phyloP scores from a whole-genome alignment of 2,797 vertebrate genomes.

The Galaxias olidus region DNA sequence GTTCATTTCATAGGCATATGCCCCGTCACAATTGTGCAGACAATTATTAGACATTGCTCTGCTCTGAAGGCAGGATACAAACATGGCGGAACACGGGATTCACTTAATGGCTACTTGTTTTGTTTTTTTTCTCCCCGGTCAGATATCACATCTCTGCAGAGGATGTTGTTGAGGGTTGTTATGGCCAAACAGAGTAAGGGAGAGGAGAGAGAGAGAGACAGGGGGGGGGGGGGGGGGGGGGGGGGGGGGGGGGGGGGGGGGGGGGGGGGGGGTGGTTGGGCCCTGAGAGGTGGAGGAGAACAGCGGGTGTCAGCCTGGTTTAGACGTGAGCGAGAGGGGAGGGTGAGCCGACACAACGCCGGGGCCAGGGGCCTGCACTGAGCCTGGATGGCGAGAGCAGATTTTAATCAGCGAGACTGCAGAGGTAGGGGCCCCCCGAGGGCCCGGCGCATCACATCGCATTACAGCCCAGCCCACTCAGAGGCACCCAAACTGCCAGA shows the following conservation, averaged over 20 bases:
- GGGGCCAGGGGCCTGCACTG: conserved; percentile 15
- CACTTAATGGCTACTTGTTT: too few relatives aligned
- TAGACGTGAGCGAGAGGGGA: conserved; percentile 48
- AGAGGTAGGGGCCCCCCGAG: conserved; percentile 44
- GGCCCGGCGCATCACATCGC: conserved; percentile 62
- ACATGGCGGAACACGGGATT: background rate
- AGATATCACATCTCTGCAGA: background rate
- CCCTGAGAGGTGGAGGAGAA: conserved; percentile 17
- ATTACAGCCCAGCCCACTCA: conserved; percentile 58
- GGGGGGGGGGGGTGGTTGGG: conserved; percentile 33
- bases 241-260: background rate
- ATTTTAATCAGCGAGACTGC: conserved; percentile 68
- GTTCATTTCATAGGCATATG: conserved; percentile 4
- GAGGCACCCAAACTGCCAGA: conserved; percentile 57
- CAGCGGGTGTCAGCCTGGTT: conserved; percentile 15
- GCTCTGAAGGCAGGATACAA: background rate
- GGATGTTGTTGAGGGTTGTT: conserved; percentile 2
- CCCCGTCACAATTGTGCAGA: conserved; percentile 4
- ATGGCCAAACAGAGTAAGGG: conserved; percentile 18
- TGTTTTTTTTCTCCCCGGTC: background rate
- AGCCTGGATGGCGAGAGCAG: conserved; percentile 54
- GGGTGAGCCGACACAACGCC: conserved; percentile 54
- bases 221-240: background rate
- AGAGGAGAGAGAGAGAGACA: background rate
- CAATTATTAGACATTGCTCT: conserved; percentile 6